Conservation (phyloP, 2,888 invertebrate species). For the Drosophila quinaria region DNA sequence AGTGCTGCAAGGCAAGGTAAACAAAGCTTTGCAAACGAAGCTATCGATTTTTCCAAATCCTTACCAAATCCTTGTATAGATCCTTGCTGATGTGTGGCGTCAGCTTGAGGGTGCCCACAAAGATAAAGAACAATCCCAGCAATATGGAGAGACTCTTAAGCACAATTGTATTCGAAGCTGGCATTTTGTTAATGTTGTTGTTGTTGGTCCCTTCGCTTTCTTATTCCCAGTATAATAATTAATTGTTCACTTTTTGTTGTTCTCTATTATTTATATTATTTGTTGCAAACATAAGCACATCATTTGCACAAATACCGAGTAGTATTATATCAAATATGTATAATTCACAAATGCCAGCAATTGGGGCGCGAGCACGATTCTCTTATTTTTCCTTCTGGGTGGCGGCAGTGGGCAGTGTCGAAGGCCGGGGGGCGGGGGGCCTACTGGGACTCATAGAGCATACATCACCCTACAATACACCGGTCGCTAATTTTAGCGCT, state of each 20-base stretch:
- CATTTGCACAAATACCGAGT: slow-evolving; percentile 22
- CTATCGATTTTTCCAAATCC: slow-evolving; percentile 83
- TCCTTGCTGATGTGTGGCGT: slow-evolving; percentile 97
- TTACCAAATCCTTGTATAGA: slow-evolving; percentile 98
- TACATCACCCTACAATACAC: slow-evolving; percentile 71
- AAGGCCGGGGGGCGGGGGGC: not conserved
- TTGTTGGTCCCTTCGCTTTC: slow-evolving; percentile 20
- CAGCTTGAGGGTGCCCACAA: slow-evolving; percentile 96
- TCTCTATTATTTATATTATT: slow-evolving; percentile 11
- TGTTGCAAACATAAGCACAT: slow-evolving; percentile 26
- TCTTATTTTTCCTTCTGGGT: slow-evolving; percentile 4
- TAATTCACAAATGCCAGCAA: slow-evolving; percentile 50
- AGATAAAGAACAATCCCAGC: slow-evolving; percentile 97
- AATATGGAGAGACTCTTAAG: slow-evolving; percentile 96
- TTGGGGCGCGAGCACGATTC: slow-evolving; percentile 38
- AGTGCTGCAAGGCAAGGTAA: slow-evolving; percentile 3
- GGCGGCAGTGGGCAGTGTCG: slow-evolving; percentile 3
- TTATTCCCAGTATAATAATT: not conserved
- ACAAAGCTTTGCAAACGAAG: slow-evolving; percentile 7
- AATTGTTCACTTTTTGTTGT: slow-evolving; percentile 28
- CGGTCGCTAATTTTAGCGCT: slow-evolving; percentile 74
- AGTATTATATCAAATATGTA: slow-evolving; percentile 44
- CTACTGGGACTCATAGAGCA: slow-evolving; percentile 56
- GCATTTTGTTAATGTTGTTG: slow-evolving; percentile 75
- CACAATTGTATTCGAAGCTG: slow-evolving; percentile 89